Evolutionary conservation across 2,888 invertebrate species (phyloP), one percentile per base, ranked within the genome.

Genomic region (Pteria penguin): DNA sequence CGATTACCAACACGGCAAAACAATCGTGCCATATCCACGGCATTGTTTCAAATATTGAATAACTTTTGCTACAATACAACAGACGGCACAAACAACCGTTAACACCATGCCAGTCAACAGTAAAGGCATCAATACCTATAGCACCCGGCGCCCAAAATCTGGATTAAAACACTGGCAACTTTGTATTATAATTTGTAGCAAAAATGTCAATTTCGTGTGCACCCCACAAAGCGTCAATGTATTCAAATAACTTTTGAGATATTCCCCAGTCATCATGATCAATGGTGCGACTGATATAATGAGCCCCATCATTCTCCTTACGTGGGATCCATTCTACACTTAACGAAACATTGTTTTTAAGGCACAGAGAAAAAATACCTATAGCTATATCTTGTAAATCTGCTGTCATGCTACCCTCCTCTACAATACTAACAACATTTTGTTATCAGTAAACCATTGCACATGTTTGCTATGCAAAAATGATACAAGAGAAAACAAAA

Each of bases 361-460:
- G 11, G 63, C 75, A 78, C 11, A 52, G 18, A 11, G n/a, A 11
- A 63, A 74, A 77, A 22, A 77, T 75, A 4, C 32, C 18, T 1
- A 73, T 26, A 0, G 78, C 74, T 24, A 78, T 29, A 14, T 69
- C 60, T 72, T 80, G 76, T 61, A 80, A 74, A 3, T 78, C 72
- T 45, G 2, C 2, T 22, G 79, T 79, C 69, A 77, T 79, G n/a
- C 74, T 76, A 11, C 74, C 82, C 18, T 79, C 78, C 60, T 61
- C 29, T 0, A 74, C 69, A 45, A 81, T 76, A 3, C 27, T 36
- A 8, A 60, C 73, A 54, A 80, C 75, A 22, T 72, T 33, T 77
- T 65, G 22, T 79, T 81, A 55, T 78, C 78, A 11, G 76, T 60
- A 62, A 79, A 76, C 75, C 78, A 80, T 67, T 80, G 80, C 1